A percentile compares a stretch with the other conserved stretches of the same genome.
Conservation (phyloP, 2,888 invertebrate species). For the Trichacis sp. region DNA sequence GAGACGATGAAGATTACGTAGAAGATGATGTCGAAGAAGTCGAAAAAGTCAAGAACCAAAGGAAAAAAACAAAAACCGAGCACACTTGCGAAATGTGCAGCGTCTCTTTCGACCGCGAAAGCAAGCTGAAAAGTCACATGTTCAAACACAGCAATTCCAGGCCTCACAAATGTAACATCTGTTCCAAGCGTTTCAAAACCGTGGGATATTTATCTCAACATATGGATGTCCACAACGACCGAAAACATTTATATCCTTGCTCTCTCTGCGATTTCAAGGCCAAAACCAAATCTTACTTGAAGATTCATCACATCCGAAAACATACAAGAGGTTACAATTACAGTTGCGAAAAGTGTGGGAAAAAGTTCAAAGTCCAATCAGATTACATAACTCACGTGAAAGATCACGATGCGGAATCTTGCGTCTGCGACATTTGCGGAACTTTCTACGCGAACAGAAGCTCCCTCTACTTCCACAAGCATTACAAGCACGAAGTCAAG, state of each 20-base stretch:
- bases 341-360: slow-evolving; percentile 72
- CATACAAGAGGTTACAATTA: slow-evolving; percentile 68
- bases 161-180: slow-evolving; percentile 59
- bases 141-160: slow-evolving; percentile 59
- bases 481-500: slow-evolving; percentile 61
- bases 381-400: slow-evolving; percentile 71
- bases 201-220: slow-evolving; percentile 55
- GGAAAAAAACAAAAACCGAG: too few relatives aligned
- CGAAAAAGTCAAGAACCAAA: slow-evolving; percentile 28
- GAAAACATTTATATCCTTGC: slow-evolving; percentile 52
- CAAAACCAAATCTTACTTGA: slow-evolving; percentile 58
- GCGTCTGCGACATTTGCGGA: slow-evolving; percentile 63
- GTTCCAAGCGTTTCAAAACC: slow-evolving; percentile 59
- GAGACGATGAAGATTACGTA: slow-evolving; percentile 47
- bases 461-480: slow-evolving; percentile 61
- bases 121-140: slow-evolving; percentile 59
- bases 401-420: slow-evolving; percentile 60
- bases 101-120: slow-evolving; percentile 54
- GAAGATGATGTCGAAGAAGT: too few relatives aligned
- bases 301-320: slow-evolving; percentile 60
- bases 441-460: slow-evolving; percentile 58
- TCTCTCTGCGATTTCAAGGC: slow-evolving; percentile 59
- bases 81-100: slow-evolving; percentile 59
- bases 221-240: slow-evolving; percentile 60
- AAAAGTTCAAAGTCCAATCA: slow-evolving; percentile 71